phyloP scores from a whole-genome alignment of 2,888 invertebrate genomes.

The Temnothorax unifasciatus region DNA sequence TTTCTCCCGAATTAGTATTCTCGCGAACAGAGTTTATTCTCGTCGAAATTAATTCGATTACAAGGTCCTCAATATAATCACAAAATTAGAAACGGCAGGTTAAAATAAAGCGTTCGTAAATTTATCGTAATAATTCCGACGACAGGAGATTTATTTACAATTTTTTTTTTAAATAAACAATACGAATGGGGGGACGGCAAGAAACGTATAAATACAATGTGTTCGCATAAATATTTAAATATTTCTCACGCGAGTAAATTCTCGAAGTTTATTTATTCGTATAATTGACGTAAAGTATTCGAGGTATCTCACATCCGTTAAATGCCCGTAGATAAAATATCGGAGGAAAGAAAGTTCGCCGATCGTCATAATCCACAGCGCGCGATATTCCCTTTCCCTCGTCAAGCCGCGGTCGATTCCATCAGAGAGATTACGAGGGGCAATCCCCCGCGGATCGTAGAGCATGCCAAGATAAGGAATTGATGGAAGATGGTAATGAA shows the following conservation, averaged over 20 bases:
- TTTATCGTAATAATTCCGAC: constrained; percentile 4
- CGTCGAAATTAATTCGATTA: constrained; percentile 45
- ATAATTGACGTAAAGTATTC: constrained; percentile 5
- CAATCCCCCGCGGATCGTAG: constrained; percentile 49
- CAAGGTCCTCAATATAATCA: constrained; percentile 9
- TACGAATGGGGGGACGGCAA: background rate
- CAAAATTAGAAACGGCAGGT: constrained; percentile 25
- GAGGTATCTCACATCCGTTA: constrained; percentile 3
- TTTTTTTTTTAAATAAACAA: constrained; percentile 6
- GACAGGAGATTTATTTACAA: background rate
- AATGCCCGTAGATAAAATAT: background rate
- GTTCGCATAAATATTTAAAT: background rate
- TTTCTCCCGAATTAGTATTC: constrained; percentile 32
- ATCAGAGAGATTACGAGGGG: constrained; percentile 60
- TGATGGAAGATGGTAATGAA: constrained; percentile 63
- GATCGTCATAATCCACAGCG: constrained; percentile 27
- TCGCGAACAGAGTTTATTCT: background rate
- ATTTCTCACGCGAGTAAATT: background rate
- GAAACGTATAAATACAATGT: background rate
- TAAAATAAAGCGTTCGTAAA: constrained; percentile 8
- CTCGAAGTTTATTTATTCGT: background rate
- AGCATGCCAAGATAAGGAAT: constrained; percentile 59
- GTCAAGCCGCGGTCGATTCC: constrained; percentile 55
- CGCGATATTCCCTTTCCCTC: constrained; percentile 24
- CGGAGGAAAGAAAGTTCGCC: background rate